A percentile compares a stretch with the other conserved stretches of the same genome.
phyloP scores from a whole-genome alignment of 1,140 invertebrate genomes.

The Scaptomyza hsui region DNA sequence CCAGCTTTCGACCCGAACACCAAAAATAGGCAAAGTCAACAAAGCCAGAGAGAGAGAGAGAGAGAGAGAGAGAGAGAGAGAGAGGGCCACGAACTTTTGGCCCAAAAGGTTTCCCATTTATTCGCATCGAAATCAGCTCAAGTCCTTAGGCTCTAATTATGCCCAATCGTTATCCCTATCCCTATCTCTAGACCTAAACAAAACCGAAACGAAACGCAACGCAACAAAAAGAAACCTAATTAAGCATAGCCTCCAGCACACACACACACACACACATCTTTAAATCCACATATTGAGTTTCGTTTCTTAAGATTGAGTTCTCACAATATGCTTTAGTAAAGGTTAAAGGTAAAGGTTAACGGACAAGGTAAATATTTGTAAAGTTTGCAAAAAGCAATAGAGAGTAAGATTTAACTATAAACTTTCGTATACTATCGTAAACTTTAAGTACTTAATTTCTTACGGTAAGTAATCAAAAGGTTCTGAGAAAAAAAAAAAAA shows the following conservation, averaged over 20 bases:
- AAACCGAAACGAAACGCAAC: slow-evolving; percentile 9
- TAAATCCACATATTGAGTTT: slow-evolving; percentile 26
- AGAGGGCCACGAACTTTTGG: too few species aligned
- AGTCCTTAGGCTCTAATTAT: slow-evolving; percentile 61
- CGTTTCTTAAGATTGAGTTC: slow-evolving; percentile 19
- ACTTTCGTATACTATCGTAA: too few species aligned
- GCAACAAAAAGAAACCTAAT: slow-evolving; percentile 40
- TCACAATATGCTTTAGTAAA: slow-evolving; percentile 17
- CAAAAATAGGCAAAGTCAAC: too few species aligned
- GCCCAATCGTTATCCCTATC: slow-evolving; percentile 34
- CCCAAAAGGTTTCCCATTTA: neutral
- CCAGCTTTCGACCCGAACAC: slow-evolving; percentile 36
- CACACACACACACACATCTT: too few species aligned
- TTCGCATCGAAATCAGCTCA: slow-evolving; percentile 34
- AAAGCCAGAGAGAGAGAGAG: too few species aligned
- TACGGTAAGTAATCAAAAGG: too few species aligned
- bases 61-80: too few species aligned
- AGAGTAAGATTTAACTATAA: too few species aligned
- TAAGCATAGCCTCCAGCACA: slow-evolving; percentile 32
- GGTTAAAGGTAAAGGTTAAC: too few species aligned
- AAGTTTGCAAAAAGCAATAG: neutral
- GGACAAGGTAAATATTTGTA: slow-evolving; percentile 2
- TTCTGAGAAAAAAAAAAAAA: too few species aligned
- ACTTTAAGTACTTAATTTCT: too few species aligned
- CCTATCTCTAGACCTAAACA: neutral